Base-by-base conservation (phyloP, 2,888 invertebrate species). In the Argynnis bischoffii region DNA sequence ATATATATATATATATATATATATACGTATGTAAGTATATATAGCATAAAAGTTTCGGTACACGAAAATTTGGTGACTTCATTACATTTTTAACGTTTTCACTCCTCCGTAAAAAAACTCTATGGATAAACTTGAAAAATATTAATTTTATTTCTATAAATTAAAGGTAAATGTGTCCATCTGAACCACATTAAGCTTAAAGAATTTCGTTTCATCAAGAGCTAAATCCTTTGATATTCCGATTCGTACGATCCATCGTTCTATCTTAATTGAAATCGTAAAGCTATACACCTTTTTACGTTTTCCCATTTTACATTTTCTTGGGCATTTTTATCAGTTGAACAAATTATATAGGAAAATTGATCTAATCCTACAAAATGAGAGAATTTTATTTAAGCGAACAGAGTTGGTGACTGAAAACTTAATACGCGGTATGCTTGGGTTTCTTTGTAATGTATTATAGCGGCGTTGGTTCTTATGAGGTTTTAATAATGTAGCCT, bases 181-280 rank as follows among this genome's bases (percentile, higher is more conserved):
- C 59, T 54, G 59, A 57, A 59, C 59, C 59, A n/a, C 13, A 48
- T 59, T 55, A 47, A 54, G 59, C 53, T 31, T 59, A 67, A 69
- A 63, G 61, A 69, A 59, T 59, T 67, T 54, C 68, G 64, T 67
- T 66, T 61, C 56, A 63, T 70, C 60, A 67, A 61, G 61, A 61
- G 50, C 57, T 68, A 69, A 69, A 72, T 70, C 74, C 70, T 75
- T 74, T 75, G 73, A 71, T 71, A 74, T 75, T 74, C 66, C 69
- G 67, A 68, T 68, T 64, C 64, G 70, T 72, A 67, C 69, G 66
- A 75, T 72, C 69, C 71, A 74, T 73, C 72, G 68, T 70, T 70
- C 65, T 72, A 74, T 75, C 75, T 73, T 75, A 75, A 75, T 75
- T 75, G 74, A 75, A 75, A 74, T 75, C 75, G 72, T 72, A 70